Evolutionary conservation across 2,888 invertebrate genomes (phyloP).

Genomic region (Trilocha varians): DNA sequence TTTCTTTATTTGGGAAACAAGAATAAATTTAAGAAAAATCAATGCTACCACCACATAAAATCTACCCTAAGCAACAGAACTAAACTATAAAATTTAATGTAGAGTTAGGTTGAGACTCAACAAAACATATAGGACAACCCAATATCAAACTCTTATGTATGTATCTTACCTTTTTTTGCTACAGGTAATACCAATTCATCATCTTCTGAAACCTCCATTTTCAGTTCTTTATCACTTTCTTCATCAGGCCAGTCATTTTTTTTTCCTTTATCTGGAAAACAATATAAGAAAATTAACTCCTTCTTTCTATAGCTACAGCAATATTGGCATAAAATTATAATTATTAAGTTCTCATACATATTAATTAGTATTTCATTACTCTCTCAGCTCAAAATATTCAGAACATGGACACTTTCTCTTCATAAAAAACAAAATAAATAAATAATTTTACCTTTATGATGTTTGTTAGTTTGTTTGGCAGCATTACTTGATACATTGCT

Average conservation of each 20-base stretch:
- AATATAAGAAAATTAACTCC: slow-evolving; percentile 4
- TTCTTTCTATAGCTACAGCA: background rate
- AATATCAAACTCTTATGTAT: background rate
- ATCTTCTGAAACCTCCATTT: slow-evolving; percentile 43
- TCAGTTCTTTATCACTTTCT: slow-evolving; percentile 58
- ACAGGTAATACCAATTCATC: slow-evolving; percentile 48
- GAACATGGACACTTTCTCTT: no score
- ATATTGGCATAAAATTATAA: background rate
- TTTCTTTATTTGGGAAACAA: no score
- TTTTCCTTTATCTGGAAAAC: slow-evolving; percentile 38
- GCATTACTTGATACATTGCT: slow-evolving; percentile 50
- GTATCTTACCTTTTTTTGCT: slow-evolving; percentile 58
- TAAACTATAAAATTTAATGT: no score
- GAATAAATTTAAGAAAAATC: background rate
- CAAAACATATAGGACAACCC: no score
- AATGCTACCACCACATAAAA: background rate
- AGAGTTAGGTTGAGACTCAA: no score
- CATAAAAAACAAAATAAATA: no score
- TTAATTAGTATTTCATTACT: no score
- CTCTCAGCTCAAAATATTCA: no score
- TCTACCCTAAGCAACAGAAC: no score
- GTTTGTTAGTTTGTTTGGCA: slow-evolving; percentile 31
- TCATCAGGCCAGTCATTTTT: slow-evolving; percentile 48
- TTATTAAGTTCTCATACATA: no score
- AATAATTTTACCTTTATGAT: background rate